Evolutionary conservation across 2,888 invertebrate species (phyloP), one percentile per base, ranked within the genome.

Genomic region (Drosophila siamana): DNA sequence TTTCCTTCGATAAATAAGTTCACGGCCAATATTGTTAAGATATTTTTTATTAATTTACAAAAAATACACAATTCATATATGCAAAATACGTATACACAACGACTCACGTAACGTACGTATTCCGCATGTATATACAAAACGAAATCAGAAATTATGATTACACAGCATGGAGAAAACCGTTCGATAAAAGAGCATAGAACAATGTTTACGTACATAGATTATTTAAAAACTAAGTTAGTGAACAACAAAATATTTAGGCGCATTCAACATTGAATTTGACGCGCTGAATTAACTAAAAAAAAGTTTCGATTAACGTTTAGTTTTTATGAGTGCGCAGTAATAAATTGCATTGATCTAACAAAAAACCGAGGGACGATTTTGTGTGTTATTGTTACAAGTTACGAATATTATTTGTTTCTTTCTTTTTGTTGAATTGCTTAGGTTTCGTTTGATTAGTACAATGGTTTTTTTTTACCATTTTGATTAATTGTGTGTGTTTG

Each of bases 21-120:
- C 6, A 13, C 1, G 2, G 13, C 2, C 6, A 15, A 57, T 57
- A 19, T 63, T 56, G 52, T 43, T 40, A 48, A 57, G 47, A 48
- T 50, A 59, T 41, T 76, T 75, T 71, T 75, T 87, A 86, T 86
- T 86, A 89, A 79, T 86, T 85, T 86, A 86, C 86, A 86, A 87
- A 89, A 89, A 79, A 83, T 88, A 85, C 86, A 89, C 88, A 89
- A 78, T 86, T 79, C 40, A 79, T 83, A 82, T 86, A 88, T 86
- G 56, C 59, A 73, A 69, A 73, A 2, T 73, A 76, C 75, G 77
- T 76, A 81, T 81, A 80, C 74, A 78, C 68, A 71, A 73, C 77
- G 68, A 75, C 65, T 82, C 78, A 85, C 75, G 78, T 66, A 73
- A 56, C 41, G 55, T 61, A 75, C 69, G 69, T 56, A 24, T 44